These are phyloP conservation scores for Florisuga fusca DNA, from an alignment of 2,797 vertebrate species.

Conservation along the genomic window DNA sequence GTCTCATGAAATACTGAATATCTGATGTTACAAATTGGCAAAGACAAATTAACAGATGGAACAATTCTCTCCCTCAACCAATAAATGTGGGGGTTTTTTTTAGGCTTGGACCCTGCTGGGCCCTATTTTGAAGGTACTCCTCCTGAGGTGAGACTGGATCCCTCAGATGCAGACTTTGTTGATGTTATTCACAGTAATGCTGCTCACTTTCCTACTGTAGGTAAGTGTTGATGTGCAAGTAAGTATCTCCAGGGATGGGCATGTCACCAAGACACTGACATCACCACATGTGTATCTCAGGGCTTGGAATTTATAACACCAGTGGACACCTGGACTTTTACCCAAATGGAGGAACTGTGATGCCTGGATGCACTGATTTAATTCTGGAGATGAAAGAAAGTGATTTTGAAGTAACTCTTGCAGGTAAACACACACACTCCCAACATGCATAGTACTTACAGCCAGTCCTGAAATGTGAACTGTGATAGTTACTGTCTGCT, in stretches of 20 bases:
- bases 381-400: neutral
- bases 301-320: conserved; percentile 71
- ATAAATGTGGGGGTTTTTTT: neutral
- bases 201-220: conserved; percentile 41
- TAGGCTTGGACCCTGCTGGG: conserved; percentile 86
- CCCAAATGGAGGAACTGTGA: conserved; percentile 74
- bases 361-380: conserved; percentile 73
- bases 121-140: conserved; percentile 85
- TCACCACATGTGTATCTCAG: conserved; percentile 14
- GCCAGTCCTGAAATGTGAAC: fast-evolving
- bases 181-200: conserved; percentile 89
- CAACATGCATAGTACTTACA: fast-evolving
- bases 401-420: neutral
- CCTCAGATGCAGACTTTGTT: conserved; percentile 86
- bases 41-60: fast-evolving
- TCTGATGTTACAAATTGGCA: neutral
- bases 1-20: neutral
- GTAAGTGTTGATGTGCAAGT: neutral
- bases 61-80: neutral
- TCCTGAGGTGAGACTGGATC: conserved; percentile 82
- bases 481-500: neutral
- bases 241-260: neutral
- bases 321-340: conserved; percentile 79
- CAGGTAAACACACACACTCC: neutral
- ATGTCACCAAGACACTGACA: neutral